Evolutionary conservation across 2,888 invertebrate genomes (phyloP), one percentile per base, ranked within the genome.

Genomic region (Apamea anceps): DNA sequence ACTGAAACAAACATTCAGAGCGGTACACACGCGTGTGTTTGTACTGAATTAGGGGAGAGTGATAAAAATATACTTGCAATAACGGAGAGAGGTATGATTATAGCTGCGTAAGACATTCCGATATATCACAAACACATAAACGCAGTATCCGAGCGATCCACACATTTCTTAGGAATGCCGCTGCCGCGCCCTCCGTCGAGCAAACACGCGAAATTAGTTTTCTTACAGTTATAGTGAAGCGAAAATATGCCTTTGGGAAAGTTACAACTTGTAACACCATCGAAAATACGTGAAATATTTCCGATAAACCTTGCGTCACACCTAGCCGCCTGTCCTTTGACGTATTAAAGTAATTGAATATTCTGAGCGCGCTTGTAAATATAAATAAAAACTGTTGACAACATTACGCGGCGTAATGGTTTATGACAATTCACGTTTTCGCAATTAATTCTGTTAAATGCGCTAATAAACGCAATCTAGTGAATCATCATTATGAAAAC

Each of bases 401-500:
- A 74, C n/a, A 73, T 75, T 65, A 73, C n/a, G 42, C 45, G 48
- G 37, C 21, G 37, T 86, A 75, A 85, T 81, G 83, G 85, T 85
- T 80, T 77, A 75, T 80, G n/a, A 80, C 80, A 85, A 77, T 85
- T 51, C 78, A 70, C 60, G 77, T 72, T 77, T 77, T 86, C 78
- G 89, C 89, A 88, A 91, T 92, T 91, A 91, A 89, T 89, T 91
- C 82, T 80, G 91, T 88, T 90, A 91, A 92, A 91, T 90, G 90
- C 87, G 88, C 90, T 93, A 93, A 93, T 93, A 93, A 93, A 91
- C 90, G 91, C 92, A 93, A 93, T 93, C 88, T 91, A 92, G 91
- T 93, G 91, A 94, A 93, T 94, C 91, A 92, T 93, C 90, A 95
- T 94, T 93, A 94, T 92, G 93, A 90, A 94, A 94, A 89, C 87